Evolutionary conservation across 1,140 invertebrate genomes (phyloP), one percentile per base, ranked within the genome.

Genomic region (Triops longicaudatus): DNA sequence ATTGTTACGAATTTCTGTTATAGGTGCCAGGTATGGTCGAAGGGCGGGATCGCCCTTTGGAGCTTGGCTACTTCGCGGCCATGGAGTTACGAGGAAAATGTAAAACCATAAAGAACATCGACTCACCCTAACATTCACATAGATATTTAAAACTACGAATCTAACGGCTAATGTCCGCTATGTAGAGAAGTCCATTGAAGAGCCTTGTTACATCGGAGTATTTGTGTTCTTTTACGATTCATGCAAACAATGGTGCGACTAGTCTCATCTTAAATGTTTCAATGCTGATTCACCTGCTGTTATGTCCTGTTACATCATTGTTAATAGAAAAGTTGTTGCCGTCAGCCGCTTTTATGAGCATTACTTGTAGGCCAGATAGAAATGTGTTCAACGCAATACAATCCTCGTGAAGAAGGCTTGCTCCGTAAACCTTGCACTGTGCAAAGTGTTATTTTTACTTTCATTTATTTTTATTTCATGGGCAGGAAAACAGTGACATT

Each of bases 41-140:
- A 82, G 94, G 93, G 0, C 87, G 91, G 74, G 94, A 97, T 83
- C 86, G 94, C 1, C 87, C 93, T 79, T 92, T 93, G 0, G 93
- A 95, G 81, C 84, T 97, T 1, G 94, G 93, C 6, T 94, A 94
- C 82, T 93, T 94, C 82, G 85, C 94, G 11, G 93, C 93, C 17
- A 87, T 94, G 84, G 92, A 94, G 82, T 88, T 95, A 0, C 92
- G 92, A 75, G 74, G 74, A 75, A 41, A 75, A 44, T 44, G 11
- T n/a, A 41, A 22, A 43, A 75, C 74, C 26, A 41, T 43, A 43
- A 41, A 41, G 44, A 41, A 41, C 28, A 41, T 44, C 2, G 44
- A 75, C 17, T 75, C 74, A n/a, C 74, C 74, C 17, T 63, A 63
- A 63, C 50, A 63, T 7, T 14, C 14, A 22, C 3, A 22, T n/a